Base-by-base conservation (phyloP, 2,888 invertebrate species). In the Morinoia aosen region DNA sequence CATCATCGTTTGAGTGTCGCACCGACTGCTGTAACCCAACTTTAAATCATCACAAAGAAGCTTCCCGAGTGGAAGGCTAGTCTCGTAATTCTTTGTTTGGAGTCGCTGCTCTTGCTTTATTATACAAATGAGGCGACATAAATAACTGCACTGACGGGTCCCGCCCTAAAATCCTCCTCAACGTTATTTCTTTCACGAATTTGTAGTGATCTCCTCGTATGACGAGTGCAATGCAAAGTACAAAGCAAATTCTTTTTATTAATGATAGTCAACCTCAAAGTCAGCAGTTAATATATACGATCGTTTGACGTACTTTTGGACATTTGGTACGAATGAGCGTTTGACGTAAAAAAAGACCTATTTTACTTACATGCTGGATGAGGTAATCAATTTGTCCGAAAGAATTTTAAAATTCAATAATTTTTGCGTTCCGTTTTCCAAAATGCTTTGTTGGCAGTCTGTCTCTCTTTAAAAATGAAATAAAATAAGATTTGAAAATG, bases 71-170 rank as follows among this genome's bases (percentile, higher is more conserved):
- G 90, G 90, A 90, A 40, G 48, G 90, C 90, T 40, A 40, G 90
- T 90, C 90, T 90, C 90, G 90, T 90, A 90, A 90, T 90, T 90
- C 90, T 90, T 90, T 90, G 90, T 90, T 90, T 90, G 90, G 90
- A 90, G 90, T 90, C 90, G 33, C 90, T 40, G 48, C 90, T 90
- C 90, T 39, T 16, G 90, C 90, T 90, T 90, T 90, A 90, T 90
- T 90, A 90, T 90, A 90, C 90, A 90, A 90, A 90, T 90, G 90
- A 90, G 90, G 90, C 90, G 90, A 40, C 90, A 90, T 90, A 90
- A 90, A 90, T 90, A 90, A 90, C 90, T 90, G 90, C 90, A 12
- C 39, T 48, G 48, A 90, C 90, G 90, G 90, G 25, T 40, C 12
- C 39, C 39, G 12, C 19, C 90, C 90, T 40, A 48, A 39, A 48